A percentile compares a stretch with the other conserved stretches of the same genome.
phyloP scores from a whole-genome alignment of 1,140 invertebrate species.

The Hyles euphorbiae region DNA sequence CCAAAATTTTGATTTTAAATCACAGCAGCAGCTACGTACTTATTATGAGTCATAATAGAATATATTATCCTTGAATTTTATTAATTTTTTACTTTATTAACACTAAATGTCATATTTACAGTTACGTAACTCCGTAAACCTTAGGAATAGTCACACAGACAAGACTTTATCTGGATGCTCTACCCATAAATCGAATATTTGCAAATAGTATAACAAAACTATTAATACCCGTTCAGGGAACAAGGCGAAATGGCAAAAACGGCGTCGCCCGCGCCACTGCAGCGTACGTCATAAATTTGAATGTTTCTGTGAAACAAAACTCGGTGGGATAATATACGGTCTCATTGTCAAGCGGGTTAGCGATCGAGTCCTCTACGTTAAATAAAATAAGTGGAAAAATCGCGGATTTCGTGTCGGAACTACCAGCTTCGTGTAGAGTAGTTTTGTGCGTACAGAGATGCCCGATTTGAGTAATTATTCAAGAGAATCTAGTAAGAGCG shows the following conservation, averaged over 20 bases:
- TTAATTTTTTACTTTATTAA: no score
- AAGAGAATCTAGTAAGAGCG: no score
- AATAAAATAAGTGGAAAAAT: slow-evolving; percentile 51
- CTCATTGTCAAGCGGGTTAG: slow-evolving; percentile 51
- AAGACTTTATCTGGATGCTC: no score
- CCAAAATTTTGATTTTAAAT: no score
- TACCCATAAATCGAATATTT: no score
- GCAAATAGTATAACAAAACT: slow-evolving; percentile 27
- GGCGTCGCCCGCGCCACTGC: slow-evolving; percentile 36
- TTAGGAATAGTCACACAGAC: no score
- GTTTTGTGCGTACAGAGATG: slow-evolving; percentile 7
- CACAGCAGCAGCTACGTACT: no score
- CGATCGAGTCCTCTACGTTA: slow-evolving; percentile 12
- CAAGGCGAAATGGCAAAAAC: slow-evolving; percentile 40
- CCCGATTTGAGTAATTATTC: not conserved
- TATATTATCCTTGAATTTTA: no score
- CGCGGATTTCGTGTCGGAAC: slow-evolving; percentile 46
- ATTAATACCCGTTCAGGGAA: slow-evolving; percentile 31
- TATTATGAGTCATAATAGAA: no score
- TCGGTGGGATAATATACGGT: slow-evolving; percentile 53
- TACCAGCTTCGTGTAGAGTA: slow-evolving; percentile 28
- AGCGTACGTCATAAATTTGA: slow-evolving; percentile 64
- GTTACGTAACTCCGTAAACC: no score
- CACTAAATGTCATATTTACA: no score
- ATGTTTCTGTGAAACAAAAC: slow-evolving; percentile 58